Evolutionary conservation across 1,140 invertebrate species (phyloP).

Genomic region (Nautilus pompilius): DNA sequence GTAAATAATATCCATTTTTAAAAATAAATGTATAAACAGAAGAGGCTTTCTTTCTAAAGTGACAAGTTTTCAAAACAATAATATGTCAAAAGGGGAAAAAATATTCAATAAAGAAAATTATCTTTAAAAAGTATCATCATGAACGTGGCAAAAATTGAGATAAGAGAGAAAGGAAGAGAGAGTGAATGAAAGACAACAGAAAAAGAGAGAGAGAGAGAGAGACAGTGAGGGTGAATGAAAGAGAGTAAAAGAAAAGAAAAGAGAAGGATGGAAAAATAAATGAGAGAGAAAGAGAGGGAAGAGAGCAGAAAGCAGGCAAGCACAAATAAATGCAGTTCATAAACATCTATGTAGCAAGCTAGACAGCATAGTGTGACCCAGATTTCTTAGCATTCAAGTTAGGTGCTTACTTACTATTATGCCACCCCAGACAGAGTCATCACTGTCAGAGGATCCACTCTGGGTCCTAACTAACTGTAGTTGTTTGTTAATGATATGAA

Average conservation of each 20-base stretch:
- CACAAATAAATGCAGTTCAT: background rate
- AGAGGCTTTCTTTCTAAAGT: too few relatives aligned
- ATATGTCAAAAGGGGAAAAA: too few relatives aligned
- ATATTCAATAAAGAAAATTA: too few relatives aligned
- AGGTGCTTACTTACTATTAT: constrained; percentile 4
- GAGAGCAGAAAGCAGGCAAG: background rate
- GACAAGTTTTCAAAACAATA: too few relatives aligned
- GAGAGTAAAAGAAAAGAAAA: background rate
- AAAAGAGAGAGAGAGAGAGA: constrained; percentile 4
- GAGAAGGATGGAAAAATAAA: constrained; percentile 1
- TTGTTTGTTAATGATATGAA: constrained; percentile 13
- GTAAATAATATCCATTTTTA: too few relatives aligned
- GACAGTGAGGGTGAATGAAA: background rate
- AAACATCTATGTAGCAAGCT: background rate
- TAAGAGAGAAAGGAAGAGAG: constrained; percentile 10
- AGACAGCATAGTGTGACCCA: background rate
- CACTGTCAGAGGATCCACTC: constrained; percentile 15
- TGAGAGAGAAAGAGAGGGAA: background rate
- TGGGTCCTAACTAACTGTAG: constrained; percentile 8
- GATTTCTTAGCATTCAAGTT: background rate
- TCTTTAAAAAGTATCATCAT: too few relatives aligned
- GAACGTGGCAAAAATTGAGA: too few relatives aligned
- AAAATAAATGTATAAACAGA: too few relatives aligned
- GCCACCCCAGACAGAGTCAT: constrained; percentile 17
- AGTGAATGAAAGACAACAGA: background rate